A percentile compares a stretch with the other conserved stretches of the same genome.
Evolutionary conservation across 2,113 vertebrate species (phyloP).

Genomic region (Gadus chalcogrammus): DNA sequence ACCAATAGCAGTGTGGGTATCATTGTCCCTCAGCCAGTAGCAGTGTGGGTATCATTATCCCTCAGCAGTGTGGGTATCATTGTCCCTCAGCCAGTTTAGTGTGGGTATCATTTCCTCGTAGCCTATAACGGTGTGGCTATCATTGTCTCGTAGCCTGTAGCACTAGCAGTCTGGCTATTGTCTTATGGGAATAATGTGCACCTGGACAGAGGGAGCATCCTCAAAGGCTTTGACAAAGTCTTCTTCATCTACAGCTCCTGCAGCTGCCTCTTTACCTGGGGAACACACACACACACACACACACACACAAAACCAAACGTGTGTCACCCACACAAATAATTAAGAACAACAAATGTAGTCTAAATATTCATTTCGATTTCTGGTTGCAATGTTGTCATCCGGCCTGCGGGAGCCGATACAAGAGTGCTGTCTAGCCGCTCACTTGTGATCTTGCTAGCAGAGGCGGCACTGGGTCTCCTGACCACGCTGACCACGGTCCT

Average conservation of each 20-base stretch:
- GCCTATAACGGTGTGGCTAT: no score
- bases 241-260: constrained; percentile 94
- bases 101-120: no score
- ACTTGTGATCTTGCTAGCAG: constrained; percentile 82
- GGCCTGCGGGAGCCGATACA: not conserved
- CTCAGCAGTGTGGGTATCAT: no score
- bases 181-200: constrained; percentile 34
- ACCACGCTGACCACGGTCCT: constrained; percentile 77
- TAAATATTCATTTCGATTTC: no score
- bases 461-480: constrained; percentile 81
- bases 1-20: no score
- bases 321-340: no score
- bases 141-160: no score
- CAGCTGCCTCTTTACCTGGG: constrained; percentile 83
- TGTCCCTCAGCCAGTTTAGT: no score
- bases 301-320: not conserved
- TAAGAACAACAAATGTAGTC: no score
- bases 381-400: not conserved
- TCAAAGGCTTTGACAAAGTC: constrained; percentile 97
- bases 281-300: not conserved
- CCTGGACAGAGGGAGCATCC: constrained; percentile 90
- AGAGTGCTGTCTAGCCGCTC: constrained; percentile 29
- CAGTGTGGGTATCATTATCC: no score
- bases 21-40: no score
- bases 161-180: not conserved